Conservation (phyloP, 2,113 vertebrate genomes). For the Neomonachus schauinslandi region DNA sequence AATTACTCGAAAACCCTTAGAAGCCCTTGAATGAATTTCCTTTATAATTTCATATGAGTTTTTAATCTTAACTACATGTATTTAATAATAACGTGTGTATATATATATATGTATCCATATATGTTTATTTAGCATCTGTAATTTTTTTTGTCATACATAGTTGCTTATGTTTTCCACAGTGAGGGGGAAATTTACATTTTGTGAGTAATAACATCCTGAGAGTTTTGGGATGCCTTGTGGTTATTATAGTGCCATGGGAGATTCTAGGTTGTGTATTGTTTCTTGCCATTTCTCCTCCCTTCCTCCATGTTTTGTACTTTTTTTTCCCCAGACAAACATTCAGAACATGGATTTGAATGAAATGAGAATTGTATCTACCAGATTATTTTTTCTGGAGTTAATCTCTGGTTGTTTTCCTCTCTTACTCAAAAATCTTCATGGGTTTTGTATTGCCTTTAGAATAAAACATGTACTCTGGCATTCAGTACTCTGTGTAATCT, state of each 20-base stretch:
- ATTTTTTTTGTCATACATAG: not conserved
- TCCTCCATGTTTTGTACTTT: not conserved
- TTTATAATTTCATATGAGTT: not conserved
- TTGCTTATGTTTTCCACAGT: not conserved
- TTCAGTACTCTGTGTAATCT: not conserved
- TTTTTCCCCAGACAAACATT: not conserved
- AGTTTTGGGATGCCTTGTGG: not conserved
- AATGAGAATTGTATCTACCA: not conserved
- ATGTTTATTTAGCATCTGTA: not conserved
- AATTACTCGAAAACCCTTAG: not conserved
- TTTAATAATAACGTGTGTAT: not conserved
- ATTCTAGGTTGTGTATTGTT: not conserved
- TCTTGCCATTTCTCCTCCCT: not conserved
- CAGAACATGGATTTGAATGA: conserved; percentile 27
- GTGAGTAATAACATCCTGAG: conserved; percentile 11
- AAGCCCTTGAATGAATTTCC: not conserved
- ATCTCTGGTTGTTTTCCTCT: not conserved
- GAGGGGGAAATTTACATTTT: not conserved
- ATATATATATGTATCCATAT: not conserved
- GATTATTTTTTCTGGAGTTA: conserved; percentile 36
- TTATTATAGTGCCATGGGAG: not conserved
- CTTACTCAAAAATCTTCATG: not conserved
- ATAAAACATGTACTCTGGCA: not conserved
- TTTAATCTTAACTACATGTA: not conserved
- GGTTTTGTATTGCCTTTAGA: not conserved